These are phyloP conservation scores for Bombus waltoni DNA, from an alignment of 1,140 invertebrate species.

Conservation along the genomic window DNA sequence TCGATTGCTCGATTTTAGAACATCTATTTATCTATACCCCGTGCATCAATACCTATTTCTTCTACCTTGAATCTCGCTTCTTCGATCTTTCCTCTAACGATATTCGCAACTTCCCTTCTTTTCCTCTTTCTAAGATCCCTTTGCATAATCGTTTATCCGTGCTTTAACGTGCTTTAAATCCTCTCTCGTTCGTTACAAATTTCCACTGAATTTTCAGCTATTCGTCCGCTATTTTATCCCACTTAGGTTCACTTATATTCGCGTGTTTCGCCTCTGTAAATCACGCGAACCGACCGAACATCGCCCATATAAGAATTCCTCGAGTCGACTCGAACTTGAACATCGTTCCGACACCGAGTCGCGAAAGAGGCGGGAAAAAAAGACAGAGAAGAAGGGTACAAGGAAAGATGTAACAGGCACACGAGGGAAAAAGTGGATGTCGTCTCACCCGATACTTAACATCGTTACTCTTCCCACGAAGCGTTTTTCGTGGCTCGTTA, in stretches of 20 bases:
- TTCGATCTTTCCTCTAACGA: neutral
- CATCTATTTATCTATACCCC: too few species aligned
- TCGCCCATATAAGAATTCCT: neutral
- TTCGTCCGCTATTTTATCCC: neutral
- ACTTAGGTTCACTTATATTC: neutral
- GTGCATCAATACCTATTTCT: neutral
- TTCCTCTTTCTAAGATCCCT: neutral
- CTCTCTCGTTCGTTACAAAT: neutral
- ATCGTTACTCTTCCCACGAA: neutral
- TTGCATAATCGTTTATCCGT: neutral
- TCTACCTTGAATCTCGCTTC: constrained; percentile 1
- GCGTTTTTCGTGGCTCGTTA: constrained; percentile 44
- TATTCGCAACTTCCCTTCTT: neutral
- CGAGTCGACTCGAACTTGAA: neutral
- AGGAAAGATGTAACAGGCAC: neutral
- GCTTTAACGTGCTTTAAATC: too few species aligned
- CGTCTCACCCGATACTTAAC: constrained; percentile 23
- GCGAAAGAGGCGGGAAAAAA: neutral
- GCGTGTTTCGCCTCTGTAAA: neutral
- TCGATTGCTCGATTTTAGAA: too few species aligned
- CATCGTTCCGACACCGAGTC: neutral
- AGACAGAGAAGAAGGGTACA: too few species aligned
- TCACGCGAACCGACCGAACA: neutral
- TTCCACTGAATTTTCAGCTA: neutral
- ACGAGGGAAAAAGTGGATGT: neutral